Evolutionary conservation across 2,797 vertebrate species (phyloP).

Genomic region (Lepilemur ruficaudatus): DNA sequence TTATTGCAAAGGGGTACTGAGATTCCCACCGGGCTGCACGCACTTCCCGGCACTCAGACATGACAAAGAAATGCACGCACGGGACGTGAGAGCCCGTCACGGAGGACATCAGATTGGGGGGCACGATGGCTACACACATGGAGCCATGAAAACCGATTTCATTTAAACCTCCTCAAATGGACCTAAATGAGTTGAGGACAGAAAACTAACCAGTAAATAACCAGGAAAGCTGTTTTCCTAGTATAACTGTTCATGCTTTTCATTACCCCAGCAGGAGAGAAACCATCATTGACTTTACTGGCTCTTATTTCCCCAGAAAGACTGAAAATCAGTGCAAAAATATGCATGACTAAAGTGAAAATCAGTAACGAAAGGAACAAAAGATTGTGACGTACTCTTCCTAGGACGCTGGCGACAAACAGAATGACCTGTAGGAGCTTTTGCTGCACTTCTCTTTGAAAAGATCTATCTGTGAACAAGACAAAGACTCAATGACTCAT

Average conservation of each 20-base stretch:
- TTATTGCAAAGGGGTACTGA: not conserved
- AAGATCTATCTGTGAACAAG: not conserved
- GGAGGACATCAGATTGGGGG: not conserved
- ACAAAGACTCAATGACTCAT: not conserved
- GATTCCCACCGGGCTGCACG: no score
- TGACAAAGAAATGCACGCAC: rapidly evolving
- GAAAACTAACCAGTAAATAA: not conserved
- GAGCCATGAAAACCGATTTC: not conserved
- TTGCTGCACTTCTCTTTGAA: not conserved
- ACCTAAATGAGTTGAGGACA: not conserved
- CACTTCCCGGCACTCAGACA: not conserved
- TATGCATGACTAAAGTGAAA: not conserved
- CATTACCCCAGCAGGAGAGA: not conserved
- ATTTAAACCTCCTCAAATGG: not conserved
- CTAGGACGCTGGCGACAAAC: not conserved
- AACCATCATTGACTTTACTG: rapidly evolving
- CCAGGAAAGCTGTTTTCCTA: not conserved
- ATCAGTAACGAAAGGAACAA: not conserved
- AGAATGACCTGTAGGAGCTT: not conserved
- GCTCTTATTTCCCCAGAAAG: not conserved
- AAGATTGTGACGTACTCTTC: not conserved
- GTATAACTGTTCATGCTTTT: not conserved
- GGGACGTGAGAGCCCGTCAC: not conserved
- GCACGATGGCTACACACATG: rapidly evolving
- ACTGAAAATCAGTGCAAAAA: not conserved